Evolutionary conservation across 2,888 invertebrate species (phyloP).

Genomic region (Eupelmus urozonus): DNA sequence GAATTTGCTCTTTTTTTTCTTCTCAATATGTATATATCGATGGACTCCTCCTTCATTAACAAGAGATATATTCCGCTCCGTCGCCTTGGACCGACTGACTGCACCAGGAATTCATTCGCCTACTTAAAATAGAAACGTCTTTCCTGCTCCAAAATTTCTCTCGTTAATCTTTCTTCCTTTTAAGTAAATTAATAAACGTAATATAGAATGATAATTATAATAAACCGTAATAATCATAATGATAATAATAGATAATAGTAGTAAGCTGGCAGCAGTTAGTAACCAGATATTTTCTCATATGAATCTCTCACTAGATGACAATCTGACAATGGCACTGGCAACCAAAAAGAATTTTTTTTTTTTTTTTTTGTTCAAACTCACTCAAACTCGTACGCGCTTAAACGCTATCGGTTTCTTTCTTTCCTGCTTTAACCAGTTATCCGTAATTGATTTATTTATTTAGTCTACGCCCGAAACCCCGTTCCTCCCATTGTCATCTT

Average conservation of each 20-base stretch:
- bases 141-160: slow-evolving; percentile 58
- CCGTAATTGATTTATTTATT: slow-evolving; percentile 51
- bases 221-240: slow-evolving; percentile 74
- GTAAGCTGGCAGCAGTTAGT: slow-evolving; percentile 76
- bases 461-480: slow-evolving; percentile 59
- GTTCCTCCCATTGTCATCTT: slow-evolving; percentile 60
- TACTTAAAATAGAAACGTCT: slow-evolving; percentile 60
- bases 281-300: slow-evolving; percentile 69
- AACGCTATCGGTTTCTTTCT: slow-evolving; percentile 55
- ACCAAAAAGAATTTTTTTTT: slow-evolving; percentile 63
- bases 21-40: slow-evolving; percentile 43
- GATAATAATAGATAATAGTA: slow-evolving; percentile 70
- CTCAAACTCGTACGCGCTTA: slow-evolving; percentile 51
- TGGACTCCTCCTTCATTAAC: slow-evolving; percentile 55
- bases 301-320: slow-evolving; percentile 72
- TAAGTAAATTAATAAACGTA: slow-evolving; percentile 76
- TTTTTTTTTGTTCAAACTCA: slow-evolving; percentile 53
- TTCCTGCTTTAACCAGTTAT: slow-evolving; percentile 59
- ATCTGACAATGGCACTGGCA: slow-evolving; percentile 76
- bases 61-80: slow-evolving; percentile 54
- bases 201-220: slow-evolving; percentile 73
- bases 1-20: slow-evolving; percentile 53
- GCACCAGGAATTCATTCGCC: slow-evolving; percentile 71
- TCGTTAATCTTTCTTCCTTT: slow-evolving; percentile 61
- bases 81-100: slow-evolving; percentile 69